Percentiles rank a stretch among this genome's conserved stretches.
phyloP scores from a whole-genome alignment of 2,888 invertebrate genomes.

The Apocheima hispidaria region DNA sequence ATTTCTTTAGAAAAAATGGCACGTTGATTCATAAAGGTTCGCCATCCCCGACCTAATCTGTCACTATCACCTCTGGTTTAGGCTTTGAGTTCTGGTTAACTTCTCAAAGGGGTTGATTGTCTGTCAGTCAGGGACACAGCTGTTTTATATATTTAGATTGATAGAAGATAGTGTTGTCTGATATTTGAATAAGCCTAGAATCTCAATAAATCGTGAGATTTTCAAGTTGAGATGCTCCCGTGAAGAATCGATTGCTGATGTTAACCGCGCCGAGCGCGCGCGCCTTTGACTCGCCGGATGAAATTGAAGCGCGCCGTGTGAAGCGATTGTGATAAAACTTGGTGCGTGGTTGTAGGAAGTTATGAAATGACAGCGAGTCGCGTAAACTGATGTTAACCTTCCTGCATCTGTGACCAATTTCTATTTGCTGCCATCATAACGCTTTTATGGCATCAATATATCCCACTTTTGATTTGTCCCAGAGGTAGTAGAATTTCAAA shows the following conservation, averaged over 20 bases:
- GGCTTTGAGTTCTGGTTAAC: too few relatives aligned
- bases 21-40: too few relatives aligned
- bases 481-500: not conserved
- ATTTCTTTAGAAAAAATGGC: too few relatives aligned
- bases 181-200: not conserved
- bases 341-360: constrained; percentile 32
- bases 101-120: too few relatives aligned
- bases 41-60: too few relatives aligned
- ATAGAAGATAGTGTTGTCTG: too few relatives aligned
- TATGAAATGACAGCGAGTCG: constrained; percentile 17
- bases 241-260: constrained; percentile 22
- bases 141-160: not conserved
- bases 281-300: constrained; percentile 24
- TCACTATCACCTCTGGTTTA: too few relatives aligned
- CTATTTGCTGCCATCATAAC: not conserved
- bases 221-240: constrained; percentile 16
- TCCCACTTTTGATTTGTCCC: not conserved
- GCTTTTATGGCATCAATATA: not conserved
- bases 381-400: constrained; percentile 1
- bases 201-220: not conserved
- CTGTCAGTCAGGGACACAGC: too few relatives aligned
- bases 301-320: constrained; percentile 14
- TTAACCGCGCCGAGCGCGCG: constrained; percentile 19
- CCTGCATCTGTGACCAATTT: constrained; percentile 3
- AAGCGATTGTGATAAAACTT: constrained; percentile 16